Conservation (phyloP, 2,113 vertebrate species). For the Myiozetetes cayanensis region DNA sequence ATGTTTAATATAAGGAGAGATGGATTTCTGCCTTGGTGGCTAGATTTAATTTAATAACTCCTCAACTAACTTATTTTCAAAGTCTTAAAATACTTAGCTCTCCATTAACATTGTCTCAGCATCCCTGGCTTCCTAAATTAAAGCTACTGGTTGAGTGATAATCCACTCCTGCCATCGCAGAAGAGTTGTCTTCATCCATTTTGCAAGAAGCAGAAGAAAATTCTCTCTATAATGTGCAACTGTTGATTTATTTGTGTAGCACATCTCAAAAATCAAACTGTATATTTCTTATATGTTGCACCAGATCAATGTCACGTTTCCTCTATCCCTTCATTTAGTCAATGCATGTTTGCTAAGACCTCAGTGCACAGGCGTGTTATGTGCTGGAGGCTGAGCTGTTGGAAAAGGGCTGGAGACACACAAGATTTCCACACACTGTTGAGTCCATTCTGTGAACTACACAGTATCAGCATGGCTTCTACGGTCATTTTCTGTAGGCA, state of each 20-base stretch:
- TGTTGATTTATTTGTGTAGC: background rate
- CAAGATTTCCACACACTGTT: background rate
- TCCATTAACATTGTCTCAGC: background rate
- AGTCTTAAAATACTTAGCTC: background rate
- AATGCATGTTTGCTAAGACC: background rate
- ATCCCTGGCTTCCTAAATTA: background rate
- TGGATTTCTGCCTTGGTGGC: background rate
- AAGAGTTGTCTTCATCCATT: background rate
- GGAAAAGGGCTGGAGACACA: background rate
- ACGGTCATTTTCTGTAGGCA: background rate
- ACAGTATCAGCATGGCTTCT: background rate
- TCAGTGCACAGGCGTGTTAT: background rate
- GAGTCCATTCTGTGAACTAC: background rate
- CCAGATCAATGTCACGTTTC: rapidly evolving
- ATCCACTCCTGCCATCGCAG: background rate
- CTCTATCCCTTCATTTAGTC: background rate
- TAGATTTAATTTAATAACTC: background rate
- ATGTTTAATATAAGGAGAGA: background rate
- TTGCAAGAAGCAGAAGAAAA: background rate
- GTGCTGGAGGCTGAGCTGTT: background rate
- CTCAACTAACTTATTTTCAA: background rate
- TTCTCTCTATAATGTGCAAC: background rate
- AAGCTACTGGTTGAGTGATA: background rate
- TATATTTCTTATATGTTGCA: background rate
- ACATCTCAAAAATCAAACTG: background rate